Evolutionary conservation across 2,113 vertebrate species (phyloP).

Genomic region (Pholis gunnellus): DNA sequence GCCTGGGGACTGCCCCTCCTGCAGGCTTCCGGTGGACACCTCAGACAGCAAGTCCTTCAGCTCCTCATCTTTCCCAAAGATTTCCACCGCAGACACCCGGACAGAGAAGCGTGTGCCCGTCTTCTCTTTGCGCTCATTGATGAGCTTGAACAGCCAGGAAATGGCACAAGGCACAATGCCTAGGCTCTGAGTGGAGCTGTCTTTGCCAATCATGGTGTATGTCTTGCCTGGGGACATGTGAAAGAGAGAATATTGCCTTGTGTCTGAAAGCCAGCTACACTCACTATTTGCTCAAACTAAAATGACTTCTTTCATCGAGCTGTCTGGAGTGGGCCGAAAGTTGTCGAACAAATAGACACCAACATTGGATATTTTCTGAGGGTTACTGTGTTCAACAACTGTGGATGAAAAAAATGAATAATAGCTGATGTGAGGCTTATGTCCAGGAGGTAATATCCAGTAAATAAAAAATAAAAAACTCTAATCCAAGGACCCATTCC

Average conservation of each 20-base stretch:
- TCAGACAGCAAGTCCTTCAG: conserved; percentile 94
- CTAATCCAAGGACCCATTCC: conserved; percentile 43
- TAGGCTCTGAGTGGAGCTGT: conserved; percentile 92
- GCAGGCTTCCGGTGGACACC: conserved; percentile 88
- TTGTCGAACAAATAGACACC: conserved; percentile 17
- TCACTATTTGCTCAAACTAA: conserved; percentile 31
- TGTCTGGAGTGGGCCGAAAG: conserved; percentile 9
- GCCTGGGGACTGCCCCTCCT: conserved; percentile 91
- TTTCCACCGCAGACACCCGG: conserved; percentile 95
- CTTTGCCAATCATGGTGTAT: conserved; percentile 96
- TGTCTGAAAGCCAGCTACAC: conserved; percentile 23
- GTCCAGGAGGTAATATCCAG: conserved; percentile 39
- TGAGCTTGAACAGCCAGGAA: conserved; percentile 98
- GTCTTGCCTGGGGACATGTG: conserved; percentile 89
- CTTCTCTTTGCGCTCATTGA: conserved; percentile 93
- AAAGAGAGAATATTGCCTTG: conserved; percentile 35
- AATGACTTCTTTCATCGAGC: conserved; percentile 35
- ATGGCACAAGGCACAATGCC: conserved; percentile 96
- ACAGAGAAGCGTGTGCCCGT: conserved; percentile 93
- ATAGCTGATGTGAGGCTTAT: conserved; percentile 19
- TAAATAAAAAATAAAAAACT: conserved; percentile 51
- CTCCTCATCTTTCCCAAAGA: conserved; percentile 92
- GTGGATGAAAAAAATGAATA: conserved; percentile 45
- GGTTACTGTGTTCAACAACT: conserved; percentile 50
- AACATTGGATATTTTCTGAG: conserved; percentile 18